Evolutionary conservation across 1,140 invertebrate genomes (phyloP), one percentile per base, ranked within the genome.

Genomic region (Cotesia typhae): DNA sequence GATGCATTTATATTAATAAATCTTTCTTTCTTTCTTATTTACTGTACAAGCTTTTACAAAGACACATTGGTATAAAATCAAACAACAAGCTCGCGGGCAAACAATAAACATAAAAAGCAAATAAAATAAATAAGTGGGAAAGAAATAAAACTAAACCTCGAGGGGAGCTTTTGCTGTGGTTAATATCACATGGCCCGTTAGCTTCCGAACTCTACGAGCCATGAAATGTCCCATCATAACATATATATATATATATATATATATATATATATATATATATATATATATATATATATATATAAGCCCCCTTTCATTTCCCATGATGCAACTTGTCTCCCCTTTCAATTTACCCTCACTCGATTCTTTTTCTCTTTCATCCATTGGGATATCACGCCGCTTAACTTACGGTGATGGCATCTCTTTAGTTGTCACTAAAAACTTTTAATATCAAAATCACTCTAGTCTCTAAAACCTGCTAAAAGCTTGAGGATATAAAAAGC

Each of bases 221-320:
- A 82, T 84, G 83, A 84, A 85, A 82, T 82, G 80, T 84, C 80
- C 82, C 81, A 84, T 86, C 83, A 84, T 83, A 86, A 86, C 81
- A 82, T 28, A 28, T 28, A 28, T 28, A 28, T 28, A 28, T 85
- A 80, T 28, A 28, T 28, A 28, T 85, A 80, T 28, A 28, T 28
- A 28, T 85, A 80, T 28, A 28, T 28, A 28, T 85, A 80, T 28
- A 28, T 28, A 28, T 85, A 80, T 28, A 28, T 28, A 28, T 85
- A 80, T 28, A 28, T 28, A 28, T 85, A 80, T n/a, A n/a, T n/a
- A 82, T 28, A 28, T 28, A 28, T 28, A 28, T 28, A 28, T 85
- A 80, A 75, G 75, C 76, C 71, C 69, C 75, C 75, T 77, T 77
- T 74, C 79, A 75, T 73, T 57, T 67, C 51, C 71, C 75, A 79